phyloP scores from a whole-genome alignment of 2,888 invertebrate species.

The Nephrocerus scutellatus region DNA sequence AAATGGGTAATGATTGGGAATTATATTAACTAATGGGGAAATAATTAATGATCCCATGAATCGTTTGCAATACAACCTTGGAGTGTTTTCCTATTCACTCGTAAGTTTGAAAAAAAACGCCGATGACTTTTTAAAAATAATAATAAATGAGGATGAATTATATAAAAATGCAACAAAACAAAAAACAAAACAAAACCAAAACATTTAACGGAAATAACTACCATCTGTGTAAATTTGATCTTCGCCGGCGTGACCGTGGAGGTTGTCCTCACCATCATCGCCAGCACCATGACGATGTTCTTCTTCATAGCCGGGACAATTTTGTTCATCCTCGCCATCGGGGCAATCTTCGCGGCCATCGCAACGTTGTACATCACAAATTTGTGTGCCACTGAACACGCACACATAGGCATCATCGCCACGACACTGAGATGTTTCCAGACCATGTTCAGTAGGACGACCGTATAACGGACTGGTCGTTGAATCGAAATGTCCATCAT shows the following conservation, averaged over 20 bases:
- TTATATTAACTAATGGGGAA: too few relatives aligned
- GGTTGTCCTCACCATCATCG: background rate
- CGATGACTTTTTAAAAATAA: conserved; percentile 1
- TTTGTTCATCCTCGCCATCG: conserved; percentile 41
- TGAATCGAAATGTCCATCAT: conserved; percentile 9
- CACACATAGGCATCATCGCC: conserved; percentile 40
- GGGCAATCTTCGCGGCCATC: conserved; percentile 39
- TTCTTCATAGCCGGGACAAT: conserved; percentile 25
- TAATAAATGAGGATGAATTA: background rate
- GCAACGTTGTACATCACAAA: conserved; percentile 41
- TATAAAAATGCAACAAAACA: conserved; percentile 2
- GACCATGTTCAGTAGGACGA: conserved; percentile 8
- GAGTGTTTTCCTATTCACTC: too few relatives aligned
- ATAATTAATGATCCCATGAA: too few relatives aligned
- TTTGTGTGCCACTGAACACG: conserved; percentile 23
- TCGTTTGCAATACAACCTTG: too few relatives aligned
- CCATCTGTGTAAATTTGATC: conserved; percentile 6
- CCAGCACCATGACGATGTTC: background rate
- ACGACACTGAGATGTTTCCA: conserved; percentile 34
- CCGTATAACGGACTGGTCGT: conserved; percentile 18
- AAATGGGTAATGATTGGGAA: too few relatives aligned
- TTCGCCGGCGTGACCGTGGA: too few relatives aligned
- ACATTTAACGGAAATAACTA: conserved; percentile 13
- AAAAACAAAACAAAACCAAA: conserved; percentile 1
- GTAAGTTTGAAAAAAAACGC: too few relatives aligned